A percentile compares a stretch with the other conserved stretches of the same genome.
phyloP scores from a whole-genome alignment of 2,888 invertebrate genomes.

The Plebejus argus region DNA sequence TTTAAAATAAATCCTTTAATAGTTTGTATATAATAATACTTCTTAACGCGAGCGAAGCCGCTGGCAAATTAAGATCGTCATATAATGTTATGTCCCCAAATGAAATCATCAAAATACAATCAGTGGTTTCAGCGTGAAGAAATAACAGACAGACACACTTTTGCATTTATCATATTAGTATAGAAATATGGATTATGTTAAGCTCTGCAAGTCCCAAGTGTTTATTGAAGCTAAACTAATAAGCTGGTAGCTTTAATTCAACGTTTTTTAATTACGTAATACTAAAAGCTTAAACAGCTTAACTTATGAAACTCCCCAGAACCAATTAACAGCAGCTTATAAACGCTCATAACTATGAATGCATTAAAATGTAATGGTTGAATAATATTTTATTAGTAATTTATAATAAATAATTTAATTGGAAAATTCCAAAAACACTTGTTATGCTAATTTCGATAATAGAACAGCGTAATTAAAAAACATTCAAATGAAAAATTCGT shows the following conservation, averaged over 20 bases:
- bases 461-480: neutral
- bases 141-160: neutral
- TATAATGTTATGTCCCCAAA: no score
- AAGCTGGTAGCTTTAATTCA: neutral
- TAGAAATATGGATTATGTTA: neutral
- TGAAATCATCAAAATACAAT: no score
- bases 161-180: neutral
- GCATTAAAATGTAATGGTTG: neutral
- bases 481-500: neutral
- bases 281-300: constrained; percentile 1
- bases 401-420: neutral
- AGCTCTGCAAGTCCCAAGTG: neutral
- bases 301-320: neutral
- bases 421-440: neutral
- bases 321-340: neutral
- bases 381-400: neutral
- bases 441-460: neutral
- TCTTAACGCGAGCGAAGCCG: no score
- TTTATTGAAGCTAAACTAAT: constrained; percentile 17
- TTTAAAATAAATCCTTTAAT: no score
- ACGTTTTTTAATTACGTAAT: constrained; percentile 1
- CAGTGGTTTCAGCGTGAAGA: no score
- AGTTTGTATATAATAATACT: no score
- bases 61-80: no score
- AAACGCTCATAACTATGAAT: neutral